A percentile compares a stretch with the other conserved stretches of the same genome.
These are phyloP conservation scores for Hypercompe scribonia DNA, from an alignment of 2,888 invertebrate species.

Conservation along the genomic window DNA sequence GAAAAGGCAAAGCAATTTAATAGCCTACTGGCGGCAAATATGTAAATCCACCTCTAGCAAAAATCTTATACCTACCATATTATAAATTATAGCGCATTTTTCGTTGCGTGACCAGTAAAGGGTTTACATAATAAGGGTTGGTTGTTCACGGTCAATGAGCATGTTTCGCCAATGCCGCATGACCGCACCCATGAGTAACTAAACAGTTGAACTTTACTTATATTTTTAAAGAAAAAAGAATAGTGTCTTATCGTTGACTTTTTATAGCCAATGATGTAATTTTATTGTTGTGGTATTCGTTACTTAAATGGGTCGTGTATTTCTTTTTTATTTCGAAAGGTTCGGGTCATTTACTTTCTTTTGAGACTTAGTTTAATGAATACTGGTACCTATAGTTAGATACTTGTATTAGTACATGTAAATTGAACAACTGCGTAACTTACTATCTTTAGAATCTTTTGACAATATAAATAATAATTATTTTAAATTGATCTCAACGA, in stretches of 20 bases:
- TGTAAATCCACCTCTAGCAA: no score
- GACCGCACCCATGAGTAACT: slow-evolving; percentile 46
- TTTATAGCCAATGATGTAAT: slow-evolving; percentile 32
- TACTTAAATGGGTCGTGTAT: slow-evolving; percentile 18
- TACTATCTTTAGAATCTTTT: neutral
- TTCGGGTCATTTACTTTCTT: neutral
- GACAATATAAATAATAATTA: neutral
- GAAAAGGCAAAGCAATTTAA: no score
- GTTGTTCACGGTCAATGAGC: slow-evolving; percentile 57
- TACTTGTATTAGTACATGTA: neutral
- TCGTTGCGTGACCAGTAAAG: slow-evolving; percentile 52
- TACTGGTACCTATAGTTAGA: neutral
- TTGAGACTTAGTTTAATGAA: neutral
- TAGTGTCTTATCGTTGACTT: slow-evolving; percentile 30
- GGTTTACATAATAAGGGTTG: slow-evolving; percentile 56
- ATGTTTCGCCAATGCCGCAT: slow-evolving; percentile 40
- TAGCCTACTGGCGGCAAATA: no score
- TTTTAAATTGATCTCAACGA: neutral
- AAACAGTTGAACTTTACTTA: slow-evolving; percentile 34
- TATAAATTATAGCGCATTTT: neutral
- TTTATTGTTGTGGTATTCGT: slow-evolving; percentile 26
- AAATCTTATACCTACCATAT: neutral
- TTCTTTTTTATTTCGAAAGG: slow-evolving; percentile 7
- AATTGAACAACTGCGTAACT: neutral
- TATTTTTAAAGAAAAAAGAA: slow-evolving; percentile 27